Evolutionary conservation across 2,797 vertebrate species (phyloP), one percentile per base, ranked within the genome.

Genomic region (Microcaecilia unicolor): DNA sequence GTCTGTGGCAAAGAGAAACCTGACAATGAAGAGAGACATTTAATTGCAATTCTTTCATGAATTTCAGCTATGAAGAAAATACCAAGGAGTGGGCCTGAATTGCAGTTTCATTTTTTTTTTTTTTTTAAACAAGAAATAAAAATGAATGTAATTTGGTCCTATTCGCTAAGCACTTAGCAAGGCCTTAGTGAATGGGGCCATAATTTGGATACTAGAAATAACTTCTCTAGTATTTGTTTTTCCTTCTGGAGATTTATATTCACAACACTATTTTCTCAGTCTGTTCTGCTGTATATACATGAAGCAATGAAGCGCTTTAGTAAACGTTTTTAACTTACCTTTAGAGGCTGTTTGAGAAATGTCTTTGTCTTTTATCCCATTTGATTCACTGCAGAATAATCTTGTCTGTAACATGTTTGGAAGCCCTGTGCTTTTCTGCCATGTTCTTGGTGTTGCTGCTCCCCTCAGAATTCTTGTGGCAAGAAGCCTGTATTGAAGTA

Each of bases 391-490:
- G 1, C n/a, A 0, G 1, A 14, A 18, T 13, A 59, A 51, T 26
- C 14, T 0, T 0, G 33, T 10, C 4, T 1, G 0, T 1, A 16
- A 40, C 11, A 12, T 1, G 0, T 0, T 26, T 14, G 5, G 15
- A 8, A 6, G n/a, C 2, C 4, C 2, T 1, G 3, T 3, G 12
- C 7, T 7, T 4, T 4, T 5, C n/a, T 8, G 3, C 15, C 7
- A 2, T 1, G 5, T 4, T 5, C 1, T 7, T 5, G 0, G 0
- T 28, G 15, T 6, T 18, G 4, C 20, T 18, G 4, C 20, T 2
- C 0, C 0, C 16, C 2, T 2, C 48, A 43, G 33, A 13, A 25
- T 22, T 23, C 5, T 1, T 0, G 17, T 6, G 15, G 26, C 4
- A 1, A 26, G 25, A 26, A 14, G 9, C 14, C 34, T 7, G 10